Conservation (phyloP, 2,888 invertebrate species). For the Leptogaster cylindrica region DNA sequence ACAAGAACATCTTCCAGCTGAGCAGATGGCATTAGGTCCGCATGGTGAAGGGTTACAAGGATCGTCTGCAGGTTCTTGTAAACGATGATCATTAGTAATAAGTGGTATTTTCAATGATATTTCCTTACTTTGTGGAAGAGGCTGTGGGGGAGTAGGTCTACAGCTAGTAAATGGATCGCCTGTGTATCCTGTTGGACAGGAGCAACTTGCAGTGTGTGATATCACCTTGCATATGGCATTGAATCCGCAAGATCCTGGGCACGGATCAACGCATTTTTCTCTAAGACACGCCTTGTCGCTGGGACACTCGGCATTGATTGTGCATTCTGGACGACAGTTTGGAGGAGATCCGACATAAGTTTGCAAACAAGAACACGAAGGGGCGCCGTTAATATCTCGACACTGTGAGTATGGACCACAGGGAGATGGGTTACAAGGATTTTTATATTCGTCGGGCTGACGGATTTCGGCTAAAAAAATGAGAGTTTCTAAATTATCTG, state of each 20-base stretch:
- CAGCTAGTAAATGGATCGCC: slow-evolving; percentile 82
- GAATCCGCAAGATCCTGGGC: slow-evolving; percentile 77
- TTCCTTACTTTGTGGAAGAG: slow-evolving; percentile 21
- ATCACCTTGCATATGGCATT: slow-evolving; percentile 76
- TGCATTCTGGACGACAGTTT: slow-evolving; percentile 80
- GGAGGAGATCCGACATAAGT: slow-evolving; percentile 78
- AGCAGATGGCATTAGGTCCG: slow-evolving; percentile 77
- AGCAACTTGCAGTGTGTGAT: slow-evolving; percentile 79
- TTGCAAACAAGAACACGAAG: slow-evolving; percentile 75
- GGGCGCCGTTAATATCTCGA: slow-evolving; percentile 68
- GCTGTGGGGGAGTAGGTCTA: slow-evolving; percentile 65
- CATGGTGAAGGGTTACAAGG: slow-evolving; percentile 80
- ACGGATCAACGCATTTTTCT: slow-evolving; percentile 77
- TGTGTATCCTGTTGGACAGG: slow-evolving; percentile 72
- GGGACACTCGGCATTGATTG: slow-evolving; percentile 75
- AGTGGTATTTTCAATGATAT: neutral
- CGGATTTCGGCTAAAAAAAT: slow-evolving; percentile 45
- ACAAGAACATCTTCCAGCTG: slow-evolving; percentile 76
- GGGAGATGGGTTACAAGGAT: slow-evolving; percentile 79
- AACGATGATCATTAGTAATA: too few relatives aligned
- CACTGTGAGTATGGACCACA: slow-evolving; percentile 82
- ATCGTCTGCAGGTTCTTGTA: slow-evolving; percentile 63
- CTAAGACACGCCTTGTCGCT: slow-evolving; percentile 75
- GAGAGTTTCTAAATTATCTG: neutral
- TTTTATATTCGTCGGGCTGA: slow-evolving; percentile 58